phyloP scores from a whole-genome alignment of 2,113 vertebrate species.

The Gavia stellata region DNA sequence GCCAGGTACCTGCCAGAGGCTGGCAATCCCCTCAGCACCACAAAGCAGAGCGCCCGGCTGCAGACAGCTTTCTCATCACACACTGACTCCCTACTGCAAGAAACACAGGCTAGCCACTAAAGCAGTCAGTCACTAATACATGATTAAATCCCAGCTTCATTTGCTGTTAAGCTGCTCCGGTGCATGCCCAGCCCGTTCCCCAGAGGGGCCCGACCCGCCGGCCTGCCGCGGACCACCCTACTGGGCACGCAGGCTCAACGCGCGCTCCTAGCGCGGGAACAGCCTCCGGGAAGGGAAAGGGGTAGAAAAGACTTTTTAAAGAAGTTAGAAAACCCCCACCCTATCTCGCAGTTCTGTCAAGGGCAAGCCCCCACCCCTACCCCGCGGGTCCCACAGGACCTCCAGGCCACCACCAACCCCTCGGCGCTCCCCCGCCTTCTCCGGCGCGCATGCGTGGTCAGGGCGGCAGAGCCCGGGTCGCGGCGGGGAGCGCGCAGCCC shows the following conservation, averaged over 20 bases:
- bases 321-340: too few relatives aligned
- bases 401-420: accelerated
- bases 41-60: accelerated
- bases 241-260: too few relatives aligned
- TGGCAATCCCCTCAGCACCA: background rate
- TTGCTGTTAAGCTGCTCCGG: accelerated
- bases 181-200: background rate
- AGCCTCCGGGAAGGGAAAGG: background rate
- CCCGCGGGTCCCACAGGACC: too few relatives aligned
- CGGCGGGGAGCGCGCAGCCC: background rate
- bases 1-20: too few relatives aligned
- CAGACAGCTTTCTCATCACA: accelerated
- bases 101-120: too few relatives aligned
- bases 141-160: accelerated
- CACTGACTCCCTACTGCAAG: accelerated
- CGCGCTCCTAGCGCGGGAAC: too few relatives aligned
- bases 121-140: too few relatives aligned
- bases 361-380: background rate
- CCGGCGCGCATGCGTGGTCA: background rate
- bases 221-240: background rate
- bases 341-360: accelerated
- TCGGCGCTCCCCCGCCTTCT: too few relatives aligned
- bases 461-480: background rate
- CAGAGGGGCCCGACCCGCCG: background rate
- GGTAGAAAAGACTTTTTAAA: background rate